Conservation (phyloP, 2,797 vertebrate species). For the Pangasius krempfi region DNA sequence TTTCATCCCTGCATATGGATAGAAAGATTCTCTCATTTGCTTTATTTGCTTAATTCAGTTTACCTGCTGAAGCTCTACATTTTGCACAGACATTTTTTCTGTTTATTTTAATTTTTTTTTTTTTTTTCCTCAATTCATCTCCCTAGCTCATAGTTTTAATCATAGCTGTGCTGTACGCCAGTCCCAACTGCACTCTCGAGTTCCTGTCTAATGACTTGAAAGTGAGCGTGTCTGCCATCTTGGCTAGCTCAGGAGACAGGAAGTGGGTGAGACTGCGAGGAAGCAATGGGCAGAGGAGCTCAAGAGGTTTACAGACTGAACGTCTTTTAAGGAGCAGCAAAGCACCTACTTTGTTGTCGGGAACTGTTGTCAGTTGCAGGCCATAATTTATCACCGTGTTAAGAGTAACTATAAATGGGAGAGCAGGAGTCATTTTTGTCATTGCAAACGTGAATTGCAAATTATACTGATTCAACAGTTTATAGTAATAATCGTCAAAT, state of each 20-base stretch:
- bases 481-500: not conserved
- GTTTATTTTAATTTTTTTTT: not conserved
- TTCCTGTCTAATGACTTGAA: slow-evolving; percentile 11
- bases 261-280: slow-evolving; percentile 44
- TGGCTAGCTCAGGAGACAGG: slow-evolving; percentile 40
- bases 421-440: not conserved
- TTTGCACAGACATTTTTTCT: not conserved
- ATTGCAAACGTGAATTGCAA: not conserved
- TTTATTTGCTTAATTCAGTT: not conserved
- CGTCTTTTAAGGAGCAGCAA: not conserved
- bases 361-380: not conserved
- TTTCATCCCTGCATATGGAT: not conserved
- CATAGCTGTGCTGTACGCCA: not conserved
- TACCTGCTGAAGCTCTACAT: not conserved
- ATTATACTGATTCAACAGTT: not conserved
- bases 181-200: not conserved
- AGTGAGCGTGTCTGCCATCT: not conserved
- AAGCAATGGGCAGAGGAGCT: slow-evolving; percentile 22
- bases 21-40: not conserved
- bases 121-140: not conserved
- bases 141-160: not conserved
- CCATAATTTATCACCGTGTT: not conserved
- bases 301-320: not conserved
- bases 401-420: not conserved
- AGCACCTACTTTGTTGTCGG: not conserved